Evolutionary conservation across 2,797 vertebrate genomes (phyloP), one percentile per base, ranked within the genome.

Genomic region (Chrysocyon brachyurus): DNA sequence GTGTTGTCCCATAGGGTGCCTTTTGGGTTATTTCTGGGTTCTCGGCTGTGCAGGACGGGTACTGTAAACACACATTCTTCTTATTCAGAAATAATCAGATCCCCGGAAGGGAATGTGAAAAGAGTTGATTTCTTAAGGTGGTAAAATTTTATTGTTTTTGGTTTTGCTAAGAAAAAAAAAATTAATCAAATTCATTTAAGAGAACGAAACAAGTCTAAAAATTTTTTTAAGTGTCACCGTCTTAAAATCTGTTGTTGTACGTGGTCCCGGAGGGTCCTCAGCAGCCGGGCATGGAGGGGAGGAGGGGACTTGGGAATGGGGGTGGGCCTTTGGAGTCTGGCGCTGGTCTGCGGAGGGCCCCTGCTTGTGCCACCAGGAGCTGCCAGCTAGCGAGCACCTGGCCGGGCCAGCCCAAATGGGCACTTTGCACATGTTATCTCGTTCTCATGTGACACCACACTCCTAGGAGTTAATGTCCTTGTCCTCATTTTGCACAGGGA

Each of bases 21-120:
- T 93, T 73, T 92, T 52, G 7, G n/a, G 70, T 90, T 95, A 7
- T 92, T 87, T 95, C 89, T 70, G n/a, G 17, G 72, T 81, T 89
- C 75, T 82, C 22, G 24, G 78, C 54, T 46, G 21, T 72, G 63
- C 54, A 81, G n/a, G 75, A 77, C 57, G 66, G 87, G 56, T 54
- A 75, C 66, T 33, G 12, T 72, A 64, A 88, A 72, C 40, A 91
- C 2, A 28, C 28, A 5, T 54, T 57, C 63, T 63, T 68, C 9
- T 91, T 77, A 75, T 93, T 94, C 64, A 40, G 59, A 95, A 89
- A 61, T 56, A 79, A 10, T 66, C 64, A 90, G 59, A 19, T 59
- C 59, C 75, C 46, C 19, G 22, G 73, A 79, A 91, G n/a, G 54
- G 33, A 56, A 64, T 15, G 11, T n/a, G 82, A 46, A 95, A 75